Evolutionary conservation across 2,797 vertebrate species (phyloP), one percentile per base, ranked within the genome.

Genomic region (Pitangus sulphuratus): DNA sequence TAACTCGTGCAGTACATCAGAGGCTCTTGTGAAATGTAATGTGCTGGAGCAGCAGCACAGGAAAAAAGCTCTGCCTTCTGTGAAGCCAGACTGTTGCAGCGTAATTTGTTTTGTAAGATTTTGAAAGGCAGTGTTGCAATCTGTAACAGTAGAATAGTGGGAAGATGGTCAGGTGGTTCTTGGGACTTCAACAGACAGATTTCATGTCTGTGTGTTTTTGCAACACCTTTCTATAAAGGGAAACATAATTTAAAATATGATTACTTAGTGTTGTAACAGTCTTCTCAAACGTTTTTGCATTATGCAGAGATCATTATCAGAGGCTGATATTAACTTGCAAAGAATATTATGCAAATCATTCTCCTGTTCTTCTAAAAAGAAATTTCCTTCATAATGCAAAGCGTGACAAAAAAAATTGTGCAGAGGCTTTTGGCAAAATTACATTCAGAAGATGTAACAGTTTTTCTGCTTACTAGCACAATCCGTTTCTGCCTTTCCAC

Each of bases 221-320:
- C 97, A 98, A 98, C 97, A 97, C 97, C 98, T 97, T 98, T 97
- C 97, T 98, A 98, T 97, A 98, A 97, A 98, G 98, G 98, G 98
- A 98, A 98, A 98, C 97, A 97, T 97, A 97, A 97, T 98, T 98
- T 98, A 97, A 97, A 98, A 97, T 97, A 98, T 97, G 97, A 98
- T 98, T 97, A 98, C 98, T 98, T 97, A 97, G 97, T 98, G 98
- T 98, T 97, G 97, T 98, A 97, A 97, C 97, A 95, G 97, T 96
- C 95, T 97, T 96, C 97, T 97, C 97, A 96, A 98, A 96, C 93
- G 93, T 95, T 97, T 95, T 85, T 93, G 80, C 78, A 86, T 93
- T 89, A 83, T 91, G 92, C 94, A 83, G 95, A 95, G 97, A 98
- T 97, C 97, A 96, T 97, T 97, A 98, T 97, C 97, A 96, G 96